These are phyloP conservation scores for Gallinago nigripennis DNA, from an alignment of 2,797 vertebrate genomes.

Conservation along the genomic window DNA sequence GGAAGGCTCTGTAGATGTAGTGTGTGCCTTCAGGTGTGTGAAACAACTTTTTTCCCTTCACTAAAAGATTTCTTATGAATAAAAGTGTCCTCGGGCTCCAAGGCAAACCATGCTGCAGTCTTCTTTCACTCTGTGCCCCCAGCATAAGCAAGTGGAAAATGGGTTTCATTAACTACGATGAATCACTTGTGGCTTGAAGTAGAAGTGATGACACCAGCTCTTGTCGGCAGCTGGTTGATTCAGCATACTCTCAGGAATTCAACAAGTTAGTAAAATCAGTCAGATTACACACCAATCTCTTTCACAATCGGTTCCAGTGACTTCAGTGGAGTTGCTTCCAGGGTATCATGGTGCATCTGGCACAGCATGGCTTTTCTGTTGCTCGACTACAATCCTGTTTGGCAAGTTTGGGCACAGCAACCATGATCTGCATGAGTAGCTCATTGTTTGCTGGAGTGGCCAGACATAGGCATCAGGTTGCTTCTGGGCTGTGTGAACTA, in stretches of 20 bases:
- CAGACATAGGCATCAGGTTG: not conserved
- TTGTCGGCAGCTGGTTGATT: conserved; percentile 19
- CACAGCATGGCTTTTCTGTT: not conserved
- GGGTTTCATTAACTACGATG: not conserved
- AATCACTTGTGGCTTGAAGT: not conserved
- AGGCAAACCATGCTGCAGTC: not conserved
- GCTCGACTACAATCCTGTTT: not conserved
- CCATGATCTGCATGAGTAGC: not conserved
- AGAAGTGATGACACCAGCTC: conserved; percentile 18
- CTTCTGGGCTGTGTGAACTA: conserved; percentile 24
- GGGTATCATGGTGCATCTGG: not conserved
- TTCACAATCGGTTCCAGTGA: not conserved
- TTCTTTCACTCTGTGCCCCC: not conserved
- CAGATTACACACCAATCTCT: not conserved
- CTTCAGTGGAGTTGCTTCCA: not conserved
- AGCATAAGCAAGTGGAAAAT: not conserved
- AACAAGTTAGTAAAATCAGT: not conserved
- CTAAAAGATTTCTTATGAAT: not conserved
- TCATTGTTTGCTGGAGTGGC: conserved; percentile 29
- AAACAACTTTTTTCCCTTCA: not conserved
- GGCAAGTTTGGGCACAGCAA: conserved; percentile 11
- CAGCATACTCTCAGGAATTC: not conserved
- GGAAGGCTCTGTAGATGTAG: not conserved
- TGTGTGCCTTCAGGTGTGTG: not conserved
- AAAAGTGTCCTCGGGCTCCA: not conserved